Evolutionary conservation across 2,888 invertebrate species (phyloP), one percentile per base, ranked within the genome.

Genomic region (Caenorhabditis afra): DNA sequence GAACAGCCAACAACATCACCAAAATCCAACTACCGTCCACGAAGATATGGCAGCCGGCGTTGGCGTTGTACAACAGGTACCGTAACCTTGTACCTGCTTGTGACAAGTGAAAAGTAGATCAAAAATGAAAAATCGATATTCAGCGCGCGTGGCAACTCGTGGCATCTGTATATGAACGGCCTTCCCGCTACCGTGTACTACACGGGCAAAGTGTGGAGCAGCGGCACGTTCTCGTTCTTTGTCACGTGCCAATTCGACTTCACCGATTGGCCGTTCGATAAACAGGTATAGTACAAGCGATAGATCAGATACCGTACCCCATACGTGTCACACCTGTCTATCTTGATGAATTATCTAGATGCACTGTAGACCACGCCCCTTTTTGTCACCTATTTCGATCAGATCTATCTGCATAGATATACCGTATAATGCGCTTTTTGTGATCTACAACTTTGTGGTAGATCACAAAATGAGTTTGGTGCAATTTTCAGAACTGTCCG

Each of bases 221-320:
- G 80, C 29, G 89, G 89, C 35, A 73, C 88, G 0, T 90, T 87
- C 71, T 85, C 86, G 23, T 90, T 90, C 73, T 81, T 85, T 47
- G 88, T 90, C 62, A 90, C 90, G 1, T 90, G 90, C 65, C 78
- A 79, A 12, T 90, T 90, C 65, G 88, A 90, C 64, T 90, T 88
- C 66, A 57, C 82, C 22, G 65, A 79, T 20, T 90, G 85, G 83
- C 90, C 90, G 5, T 85, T 86, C 78, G 89, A 89, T 64, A 61
- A 59, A 18, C 88, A 88, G 79, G 87, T 87, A 64, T 29, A 29
- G 7, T 29, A 7, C 29, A 29, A n/a, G n/a, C n/a, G n/a, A n/a
- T n/a, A n/a, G n/a, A n/a, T n/a, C n/a, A n/a, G n/a, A n/a, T n/a
- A n/a, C n/a, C n/a, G n/a, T n/a, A n/a, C n/a, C n/a, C n/a, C n/a